A percentile compares a stretch with the other conserved stretches of the same genome.
Evolutionary conservation across 2,113 vertebrate genomes (phyloP).

Genomic region (Laticauda colubrina): DNA sequence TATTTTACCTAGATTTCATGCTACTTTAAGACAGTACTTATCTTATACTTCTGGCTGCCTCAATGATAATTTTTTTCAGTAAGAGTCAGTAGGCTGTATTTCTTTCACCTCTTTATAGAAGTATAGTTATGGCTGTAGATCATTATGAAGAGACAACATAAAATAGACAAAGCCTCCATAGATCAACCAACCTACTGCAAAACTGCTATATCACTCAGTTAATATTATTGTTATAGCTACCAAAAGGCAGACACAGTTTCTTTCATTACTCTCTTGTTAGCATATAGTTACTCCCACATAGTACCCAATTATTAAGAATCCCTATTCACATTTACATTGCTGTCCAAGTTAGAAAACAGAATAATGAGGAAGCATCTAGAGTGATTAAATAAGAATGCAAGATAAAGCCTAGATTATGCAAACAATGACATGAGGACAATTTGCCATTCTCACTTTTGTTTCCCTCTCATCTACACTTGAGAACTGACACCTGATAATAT

Average conservation of each 20-base stretch:
- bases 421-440: not conserved
- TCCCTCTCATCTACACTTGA: not conserved
- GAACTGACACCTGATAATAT: not conserved
- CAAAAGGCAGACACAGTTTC: constrained; percentile 44
- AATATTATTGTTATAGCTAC: constrained; percentile 50
- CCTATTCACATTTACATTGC: constrained; percentile 52
- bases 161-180: constrained; percentile 25
- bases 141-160: constrained; percentile 23
- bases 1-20: constrained; percentile 31
- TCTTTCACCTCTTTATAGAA: constrained; percentile 4
- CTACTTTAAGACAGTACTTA: constrained; percentile 11
- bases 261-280: constrained; percentile 62
- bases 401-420: not conserved
- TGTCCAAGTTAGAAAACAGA: constrained; percentile 54
- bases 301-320: constrained; percentile 53
- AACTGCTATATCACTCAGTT: constrained; percentile 49
- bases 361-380: constrained; percentile 23
- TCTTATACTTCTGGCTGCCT: constrained; percentile 21
- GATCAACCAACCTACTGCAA: constrained; percentile 39
- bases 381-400: constrained; percentile 18
- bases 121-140: not conserved
- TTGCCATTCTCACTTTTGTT: not conserved
- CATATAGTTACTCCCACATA: constrained; percentile 51
- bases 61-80: constrained; percentile 14
- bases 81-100: constrained; percentile 25